Percentiles rank a stretch among this genome's conserved stretches.
Conservation (phyloP, 2,797 vertebrate genomes). For the Malacoctenus gilli region DNA sequence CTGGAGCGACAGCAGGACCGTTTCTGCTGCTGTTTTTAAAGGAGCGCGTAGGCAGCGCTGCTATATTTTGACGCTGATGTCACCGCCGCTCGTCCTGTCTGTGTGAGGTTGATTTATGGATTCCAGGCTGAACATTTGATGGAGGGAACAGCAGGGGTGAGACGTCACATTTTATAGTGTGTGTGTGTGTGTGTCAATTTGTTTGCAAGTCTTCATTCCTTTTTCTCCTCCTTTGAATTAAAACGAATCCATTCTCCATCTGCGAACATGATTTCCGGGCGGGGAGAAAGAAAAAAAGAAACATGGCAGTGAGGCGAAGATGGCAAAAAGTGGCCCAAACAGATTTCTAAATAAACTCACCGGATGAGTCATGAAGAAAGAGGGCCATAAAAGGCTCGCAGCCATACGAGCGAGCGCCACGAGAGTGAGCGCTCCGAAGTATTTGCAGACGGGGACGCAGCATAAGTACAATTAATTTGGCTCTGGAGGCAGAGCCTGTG, state of each 20-base stretch:
- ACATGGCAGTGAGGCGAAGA: conserved; percentile 35
- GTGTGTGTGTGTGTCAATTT: conserved; percentile 12
- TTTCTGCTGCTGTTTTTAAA: conserved; percentile 13
- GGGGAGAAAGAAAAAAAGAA: no score
- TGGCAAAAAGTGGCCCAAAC: conserved; percentile 9
- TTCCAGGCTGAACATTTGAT: conserved; percentile 45
- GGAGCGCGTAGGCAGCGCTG: conserved; percentile 16
- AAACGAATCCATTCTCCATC: conserved; percentile 47
- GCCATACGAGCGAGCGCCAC: conserved; percentile 23
- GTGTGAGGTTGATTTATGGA: conserved; percentile 44
- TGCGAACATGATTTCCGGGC: conserved; percentile 38
- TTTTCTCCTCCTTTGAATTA: conserved; percentile 7
- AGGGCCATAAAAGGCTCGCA: conserved; percentile 38
- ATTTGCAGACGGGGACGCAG: conserved; percentile 44
- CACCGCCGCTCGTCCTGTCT: conserved; percentile 34
- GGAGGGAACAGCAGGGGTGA: conserved; percentile 23
- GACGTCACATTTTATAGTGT: conserved; percentile 14
- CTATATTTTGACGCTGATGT: conserved; percentile 50
- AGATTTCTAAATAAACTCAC: conserved; percentile 45
- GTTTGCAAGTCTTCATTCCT: conserved; percentile 16
- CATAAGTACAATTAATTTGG: conserved; percentile 44
- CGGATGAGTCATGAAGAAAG: conserved; percentile 52
- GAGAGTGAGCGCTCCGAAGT: conserved; percentile 36
- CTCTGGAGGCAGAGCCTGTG: conserved; percentile 43
- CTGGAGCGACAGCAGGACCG: not conserved